Evolutionary conservation across 2,113 vertebrate species (phyloP), one percentile per base, ranked within the genome.

Genomic region (Alligator sinensis): DNA sequence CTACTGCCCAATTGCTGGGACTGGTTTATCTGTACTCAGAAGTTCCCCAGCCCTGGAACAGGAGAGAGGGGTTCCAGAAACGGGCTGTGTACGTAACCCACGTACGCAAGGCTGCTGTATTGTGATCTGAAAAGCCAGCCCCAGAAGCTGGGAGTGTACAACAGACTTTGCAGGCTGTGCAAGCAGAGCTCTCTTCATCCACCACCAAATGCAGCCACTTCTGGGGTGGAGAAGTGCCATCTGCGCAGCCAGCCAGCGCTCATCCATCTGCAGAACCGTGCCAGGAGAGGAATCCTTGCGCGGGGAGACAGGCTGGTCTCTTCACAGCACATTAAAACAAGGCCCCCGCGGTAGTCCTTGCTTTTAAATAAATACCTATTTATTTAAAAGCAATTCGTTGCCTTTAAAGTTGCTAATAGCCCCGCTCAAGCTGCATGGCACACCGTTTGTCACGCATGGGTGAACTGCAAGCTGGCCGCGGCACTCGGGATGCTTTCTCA

Each of bases 161-260:
- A 0, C 1, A 24, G 38, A 70, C 2, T 1, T 0, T 28, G 27
- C 0, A 2, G 68, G 24, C 62, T 5, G 38, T 0, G 9, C 0
- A 0, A 4, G 5, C 61, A 3, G 72, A 25, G n/a, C 1, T 84
- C 59, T 62, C 72, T 21, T 5, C n/a, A 5, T 68, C 25, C 25
- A 1, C 3, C 4, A 21, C 68, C 15, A 0, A 3, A 2, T 0
- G 27, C 72, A 11, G 34, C 55, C 1, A 14, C 0, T 1, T 38
- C 89, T 18, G 0, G 1, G 79, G 15, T 16, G 82, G 17, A 16
- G 5, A 78, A 6, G 76, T n/a, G 12, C 60, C 81, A 0, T 9
- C 1, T 1, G 0, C 3, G 68, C 61, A 7, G 79, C 66, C 18
- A 2, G 60, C 12, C 30, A 2, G 60, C 2, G 13, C 86, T 81